phyloP scores from a whole-genome alignment of 2,113 vertebrate species.

The Grus americana region DNA sequence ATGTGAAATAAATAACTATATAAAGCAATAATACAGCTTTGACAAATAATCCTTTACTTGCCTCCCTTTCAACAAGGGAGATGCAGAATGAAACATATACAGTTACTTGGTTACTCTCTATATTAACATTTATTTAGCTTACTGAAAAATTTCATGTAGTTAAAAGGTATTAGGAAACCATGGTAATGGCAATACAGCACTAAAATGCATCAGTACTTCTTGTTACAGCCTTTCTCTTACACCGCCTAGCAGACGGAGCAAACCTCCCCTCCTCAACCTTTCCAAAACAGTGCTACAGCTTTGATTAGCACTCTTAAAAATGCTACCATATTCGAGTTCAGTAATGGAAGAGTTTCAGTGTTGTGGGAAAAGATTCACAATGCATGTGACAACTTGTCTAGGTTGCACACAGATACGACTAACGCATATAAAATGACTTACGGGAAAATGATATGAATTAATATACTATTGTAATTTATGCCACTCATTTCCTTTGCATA shows the following conservation, averaged over 20 bases:
- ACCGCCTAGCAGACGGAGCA: neutral
- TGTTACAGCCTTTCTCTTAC: neutral
- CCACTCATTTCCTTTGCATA: conserved; percentile 21
- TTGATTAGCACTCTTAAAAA: neutral
- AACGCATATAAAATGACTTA: neutral
- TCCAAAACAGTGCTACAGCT: neutral
- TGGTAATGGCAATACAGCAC: neutral
- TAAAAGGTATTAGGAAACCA: neutral
- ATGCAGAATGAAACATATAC: neutral
- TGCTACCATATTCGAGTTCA: neutral
- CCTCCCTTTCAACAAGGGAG: neutral
- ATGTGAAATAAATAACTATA: neutral
- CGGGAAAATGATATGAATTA: neutral
- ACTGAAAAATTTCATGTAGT: neutral
- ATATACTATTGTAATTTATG: neutral
- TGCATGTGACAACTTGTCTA: neutral
- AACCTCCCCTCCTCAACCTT: neutral
- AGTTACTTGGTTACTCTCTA: neutral
- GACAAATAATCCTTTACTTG: neutral
- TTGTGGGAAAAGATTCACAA: neutral
- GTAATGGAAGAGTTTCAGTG: neutral
- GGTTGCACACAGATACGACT: neutral
- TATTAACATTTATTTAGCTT: neutral
- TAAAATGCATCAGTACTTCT: neutral
- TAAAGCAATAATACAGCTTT: neutral